Base-by-base conservation (phyloP, 2,797 vertebrate species). In the Hipposideros larvatus region DNA sequence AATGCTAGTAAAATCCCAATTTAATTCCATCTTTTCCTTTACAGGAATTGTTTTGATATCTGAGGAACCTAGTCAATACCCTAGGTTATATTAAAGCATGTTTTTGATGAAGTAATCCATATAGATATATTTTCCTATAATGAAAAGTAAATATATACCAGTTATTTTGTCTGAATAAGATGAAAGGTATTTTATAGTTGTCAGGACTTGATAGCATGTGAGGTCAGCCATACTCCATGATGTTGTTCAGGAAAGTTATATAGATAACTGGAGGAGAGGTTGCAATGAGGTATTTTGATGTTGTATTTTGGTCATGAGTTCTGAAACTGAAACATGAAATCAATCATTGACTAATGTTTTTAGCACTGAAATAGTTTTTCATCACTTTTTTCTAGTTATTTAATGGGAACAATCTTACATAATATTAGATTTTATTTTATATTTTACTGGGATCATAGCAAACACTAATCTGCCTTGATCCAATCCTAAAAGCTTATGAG, bases 111-210 rank as follows among this genome's bases (percentile, higher is more conserved):
- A 55, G 55, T 90, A 78, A 57, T 87, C 14, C 61, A 90, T 74
- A 88, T 89, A 83, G 46, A 89, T 87, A 14, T 70, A 83, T 94
- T 95, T 96, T 96, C 89, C 65, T 97, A 63, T 95, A 89, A 96
- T 94, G 68, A 80, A 95, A 94, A 90, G 65, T 94, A 95, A 94
- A 93, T 46, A 93, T 79, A 57, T 57, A 59, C 41, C 43, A 93
- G 70, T 4, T 13, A 89, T 95, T 95, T 88, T 41, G 57, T 41
- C 61, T 89, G 55, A 89, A 71, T 83, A 94, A 92, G 74, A 94
- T 94, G 57, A 91, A 95, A 82, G 55, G 28, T 19, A 83, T 91
- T 95, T 91, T 78, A 90, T 37, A 91, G 22, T 65, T 79, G 31
- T 91, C 73, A 79, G 57, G 65, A 70, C n/a, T 61, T 57, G 48